phyloP scores from a whole-genome alignment of 1,140 invertebrate species.

The Leptinotarsa undecemlineata region DNA sequence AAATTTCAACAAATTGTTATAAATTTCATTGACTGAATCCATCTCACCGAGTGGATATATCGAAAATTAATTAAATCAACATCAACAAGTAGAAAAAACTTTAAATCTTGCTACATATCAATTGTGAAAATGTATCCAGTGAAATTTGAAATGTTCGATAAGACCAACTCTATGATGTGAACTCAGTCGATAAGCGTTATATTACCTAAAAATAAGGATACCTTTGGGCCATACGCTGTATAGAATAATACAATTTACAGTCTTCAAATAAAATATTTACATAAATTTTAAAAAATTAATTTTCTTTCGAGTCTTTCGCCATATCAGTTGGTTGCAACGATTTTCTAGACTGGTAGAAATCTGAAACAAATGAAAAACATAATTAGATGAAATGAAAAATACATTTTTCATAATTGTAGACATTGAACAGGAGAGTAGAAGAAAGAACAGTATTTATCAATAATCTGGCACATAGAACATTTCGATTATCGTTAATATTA shows the following conservation, averaged over 20 bases:
- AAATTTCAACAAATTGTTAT: background rate
- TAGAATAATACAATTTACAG: conserved; percentile 11
- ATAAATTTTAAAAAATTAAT: background rate
- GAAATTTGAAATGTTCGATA: background rate
- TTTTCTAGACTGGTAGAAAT: conserved; percentile 26
- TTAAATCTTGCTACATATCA: too few relatives aligned
- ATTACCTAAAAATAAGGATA: conserved; percentile 8
- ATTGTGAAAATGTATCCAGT: too few relatives aligned
- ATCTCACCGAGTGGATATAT: too few relatives aligned
- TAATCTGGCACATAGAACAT: too few relatives aligned
- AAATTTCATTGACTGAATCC: too few relatives aligned
- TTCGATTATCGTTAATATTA: too few relatives aligned
- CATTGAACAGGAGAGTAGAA: too few relatives aligned
- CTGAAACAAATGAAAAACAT: conserved; percentile 18
- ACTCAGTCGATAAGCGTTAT: background rate
- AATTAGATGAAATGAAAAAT: too few relatives aligned
- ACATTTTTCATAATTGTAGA: too few relatives aligned
- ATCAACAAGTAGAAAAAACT: too few relatives aligned
- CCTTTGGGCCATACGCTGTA: conserved; percentile 20
- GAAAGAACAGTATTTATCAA: too few relatives aligned
- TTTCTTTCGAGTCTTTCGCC: conserved; percentile 15
- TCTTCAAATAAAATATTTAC: conserved; percentile 22
- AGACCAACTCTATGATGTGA: background rate
- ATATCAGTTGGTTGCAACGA: conserved; percentile 19
- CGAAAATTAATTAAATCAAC: too few relatives aligned